Evolutionary conservation across 2,888 invertebrate species (phyloP).

Genomic region (Ceriagrion tenellum): DNA sequence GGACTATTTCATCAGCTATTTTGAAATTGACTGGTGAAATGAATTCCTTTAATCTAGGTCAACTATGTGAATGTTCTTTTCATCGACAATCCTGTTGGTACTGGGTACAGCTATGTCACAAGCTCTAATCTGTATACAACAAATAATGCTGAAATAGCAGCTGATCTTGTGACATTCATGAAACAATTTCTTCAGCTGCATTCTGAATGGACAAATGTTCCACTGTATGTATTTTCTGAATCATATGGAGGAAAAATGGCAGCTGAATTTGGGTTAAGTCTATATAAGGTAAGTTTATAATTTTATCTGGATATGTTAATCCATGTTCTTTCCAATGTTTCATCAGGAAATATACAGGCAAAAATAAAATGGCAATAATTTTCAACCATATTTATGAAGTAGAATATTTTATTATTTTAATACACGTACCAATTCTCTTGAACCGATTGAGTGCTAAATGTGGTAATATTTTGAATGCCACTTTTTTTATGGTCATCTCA

Average conservation of each 20-base stretch:
- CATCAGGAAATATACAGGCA: no score
- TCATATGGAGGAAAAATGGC: slow-evolving; percentile 97
- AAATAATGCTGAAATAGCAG: slow-evolving; percentile 84
- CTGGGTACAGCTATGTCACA: slow-evolving; percentile 91
- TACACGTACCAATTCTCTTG: no score
- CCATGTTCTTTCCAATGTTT: no score
- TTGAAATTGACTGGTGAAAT: not conserved
- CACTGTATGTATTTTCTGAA: slow-evolving; percentile 92
- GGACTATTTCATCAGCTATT: no score
- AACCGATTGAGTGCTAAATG: no score
- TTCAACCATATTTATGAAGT: no score
- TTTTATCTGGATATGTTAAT: not conserved
- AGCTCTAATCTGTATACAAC: slow-evolving; percentile 78
- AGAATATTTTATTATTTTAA: no score
- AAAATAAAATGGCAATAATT: not conserved
- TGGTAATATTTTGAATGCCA: no score
- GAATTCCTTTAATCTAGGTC: slow-evolving; percentile 79
- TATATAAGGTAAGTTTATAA: slow-evolving; percentile 76
- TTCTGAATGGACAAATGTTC: slow-evolving; percentile 86
- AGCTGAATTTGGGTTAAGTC: slow-evolving; percentile 85
- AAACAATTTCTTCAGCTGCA: slow-evolving; percentile 84
- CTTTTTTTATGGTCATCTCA: no score
- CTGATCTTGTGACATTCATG: slow-evolving; percentile 88
- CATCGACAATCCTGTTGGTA: slow-evolving; percentile 94
- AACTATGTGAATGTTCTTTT: slow-evolving; percentile 90